Evolutionary conservation across 2,113 vertebrate species (phyloP), one percentile per base, ranked within the genome.

Genomic region (Chaenocephalus aceratus): DNA sequence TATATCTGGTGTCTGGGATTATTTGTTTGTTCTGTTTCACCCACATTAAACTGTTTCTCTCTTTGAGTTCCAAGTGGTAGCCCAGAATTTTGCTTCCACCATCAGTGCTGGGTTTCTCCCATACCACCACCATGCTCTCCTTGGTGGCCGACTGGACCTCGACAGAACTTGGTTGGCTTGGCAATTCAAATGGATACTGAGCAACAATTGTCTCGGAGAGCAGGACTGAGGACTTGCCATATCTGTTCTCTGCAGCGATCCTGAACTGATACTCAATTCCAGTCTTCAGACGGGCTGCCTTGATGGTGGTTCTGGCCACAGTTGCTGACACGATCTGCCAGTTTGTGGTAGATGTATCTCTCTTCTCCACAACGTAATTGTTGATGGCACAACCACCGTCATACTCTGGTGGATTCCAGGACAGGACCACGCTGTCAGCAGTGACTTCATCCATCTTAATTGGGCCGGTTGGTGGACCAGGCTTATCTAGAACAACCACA

Each of bases 241-340:
- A 99, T 90, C 98, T 95, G 80, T 99, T 99, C 91, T 99, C 98
- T 89, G 98, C 97, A 85, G 97, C 96, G 18, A 99, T 97, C 89
- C 97, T 97, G 88, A 99, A 99, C 82, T 99, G 98, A 91, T 99
- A 99, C 68, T 99, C 97, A 76, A 82, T 95, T 52, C 98, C 98
- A 78, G 97, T 99, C 94, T 98, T 99, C 30, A 99, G 92, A 75
- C 96, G 95, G 74, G 94, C 95, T 54, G 97, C 97, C 88, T 99
- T 99, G 87, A 98, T 96, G 12, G 96, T 99, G 86, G 97, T 99
- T 94, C 98, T 97, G 69, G 98, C 98, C 75, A 99, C 97, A 41
- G 98, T 99, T 56, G 98, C 97, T 83, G 98, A 99, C 67, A 99
- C 97, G 89, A 97, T 97, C 75, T 99, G 97, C 98, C 98, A 99